Base-by-base conservation (phyloP, 2,113 vertebrate genomes). In the Antigone vipio region DNA sequence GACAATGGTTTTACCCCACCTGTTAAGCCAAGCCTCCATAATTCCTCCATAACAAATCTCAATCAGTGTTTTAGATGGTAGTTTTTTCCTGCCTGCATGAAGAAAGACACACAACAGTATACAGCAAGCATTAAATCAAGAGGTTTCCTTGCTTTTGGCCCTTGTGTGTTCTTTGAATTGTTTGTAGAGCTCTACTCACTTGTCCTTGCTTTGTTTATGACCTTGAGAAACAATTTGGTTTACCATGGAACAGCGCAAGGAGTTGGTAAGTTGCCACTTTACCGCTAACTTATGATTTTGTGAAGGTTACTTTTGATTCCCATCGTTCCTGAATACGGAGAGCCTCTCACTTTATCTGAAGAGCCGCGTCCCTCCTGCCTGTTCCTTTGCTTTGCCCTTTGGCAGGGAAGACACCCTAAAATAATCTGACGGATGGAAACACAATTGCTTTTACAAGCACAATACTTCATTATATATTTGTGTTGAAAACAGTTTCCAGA, bases 401-500 rank as follows among this genome's bases (percentile, higher is more conserved):
- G 63, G 77, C 88, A 91, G 75, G 88, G 9, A 1, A 90, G 80
- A 89, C 63, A 80, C 82, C 74, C 91, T 95, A 77, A 93, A 96
- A 96, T 93, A 96, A 97, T 96, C 84, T 84, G 93, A 95, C 0
- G 40, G 93, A 93, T 24, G 44, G 80, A 96, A 97, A 97, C 93
- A 96, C 89, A 96, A 89, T 93, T 91, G 97, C 96, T 97, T 97
- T 97, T 95, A 97, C 94, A 96, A 96, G 85, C 89, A 96, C 95
- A 97, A 89, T 94, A 87, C 94, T 97, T 96, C 87, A 94, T 96
- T 97, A 96, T 89, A n/a, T 68, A 96, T 97, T 96, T 97, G 97
- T 97, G 98, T 98, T 97, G 89, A 97, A 98, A 97, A 97, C 92
- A 95, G 85, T 64, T 97, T 98, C 89, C 95, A 97, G 82, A 97